These are phyloP conservation scores for Spilogale gracilis DNA, from an alignment of 2,113 vertebrate genomes.

Conservation along the genomic window DNA sequence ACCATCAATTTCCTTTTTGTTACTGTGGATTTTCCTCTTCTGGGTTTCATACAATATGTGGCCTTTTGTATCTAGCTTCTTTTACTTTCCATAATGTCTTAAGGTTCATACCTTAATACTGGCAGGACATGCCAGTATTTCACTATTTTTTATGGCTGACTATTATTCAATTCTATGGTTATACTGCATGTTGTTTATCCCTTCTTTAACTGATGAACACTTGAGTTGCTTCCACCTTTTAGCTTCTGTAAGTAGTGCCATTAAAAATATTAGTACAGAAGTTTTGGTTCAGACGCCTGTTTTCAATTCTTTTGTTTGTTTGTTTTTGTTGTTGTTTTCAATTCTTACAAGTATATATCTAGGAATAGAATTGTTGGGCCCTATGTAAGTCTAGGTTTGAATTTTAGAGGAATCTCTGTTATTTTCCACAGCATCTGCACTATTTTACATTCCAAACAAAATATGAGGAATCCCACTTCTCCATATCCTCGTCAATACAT, in stretches of 20 bases:
- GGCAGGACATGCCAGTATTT: not conserved
- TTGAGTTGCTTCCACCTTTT: not conserved
- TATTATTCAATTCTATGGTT: not conserved
- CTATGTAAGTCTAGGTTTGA: not conserved
- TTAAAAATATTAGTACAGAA: not conserved
- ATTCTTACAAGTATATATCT: not conserved
- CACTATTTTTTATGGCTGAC: not conserved
- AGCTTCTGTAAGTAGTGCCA: not conserved
- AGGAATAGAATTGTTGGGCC: not conserved
- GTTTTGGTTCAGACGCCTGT: not conserved
- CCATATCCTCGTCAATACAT: not conserved
- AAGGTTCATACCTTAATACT: not conserved
- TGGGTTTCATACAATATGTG: not conserved
- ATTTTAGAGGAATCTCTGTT: not conserved
- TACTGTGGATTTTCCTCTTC: not conserved
- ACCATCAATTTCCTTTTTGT: not conserved
- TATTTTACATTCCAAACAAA: not conserved
- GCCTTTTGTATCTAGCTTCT: not conserved
- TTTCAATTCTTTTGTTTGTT: not conserved
- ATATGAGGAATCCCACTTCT: not conserved
- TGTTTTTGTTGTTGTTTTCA: not conserved
- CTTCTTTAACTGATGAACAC: not conserved
- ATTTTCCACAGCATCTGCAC: not conserved
- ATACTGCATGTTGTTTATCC: not conserved
- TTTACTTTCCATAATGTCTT: not conserved